Evolutionary conservation across 2,797 vertebrate species (phyloP), one percentile per base, ranked within the genome.

Genomic region (Rhinoraja longicauda): DNA sequence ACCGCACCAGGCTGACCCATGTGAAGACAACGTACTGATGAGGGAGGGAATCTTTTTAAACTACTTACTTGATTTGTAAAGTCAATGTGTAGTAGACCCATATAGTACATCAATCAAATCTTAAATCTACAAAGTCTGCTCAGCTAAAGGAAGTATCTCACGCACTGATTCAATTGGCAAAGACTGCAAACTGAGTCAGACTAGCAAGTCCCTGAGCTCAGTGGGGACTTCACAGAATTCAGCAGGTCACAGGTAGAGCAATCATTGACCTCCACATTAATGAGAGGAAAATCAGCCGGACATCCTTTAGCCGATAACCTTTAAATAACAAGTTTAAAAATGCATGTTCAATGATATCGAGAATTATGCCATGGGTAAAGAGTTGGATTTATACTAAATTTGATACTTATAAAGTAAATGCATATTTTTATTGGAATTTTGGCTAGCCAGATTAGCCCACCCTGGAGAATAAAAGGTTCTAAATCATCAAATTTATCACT

Each of bases 51-150:
- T 64, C 29, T 62, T 62, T 64, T 64, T 32, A 64, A 64, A 88
- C 57, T 32, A 21, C 29, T 86, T 86, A n/a, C 57, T 36, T 64
- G 59, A 88, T 88, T 88, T 88, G 59, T 67, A 21, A 88, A 88
- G n/a, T 67, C 17, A 21, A 62, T 21, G 7, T 88, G 15, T 64
- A 32, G 7, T 24, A 32, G 7, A 88, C 59, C 84, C 29, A 75
- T 75, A 26, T 36, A 9, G 75, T 13, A 77, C 13, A 19, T 88
- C 32, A 88, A 88, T n/a, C 62, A 88, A 64, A 62, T 29, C 4
- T 13, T 86, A 86, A 86, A 64, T 86, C n/a, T n/a, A 15, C 82
- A 32, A 86, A 64, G 59, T 86, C 6, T 62, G n/a, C 59, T 64
- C 62, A 86, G n/a, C 82, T 64, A 62, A 62, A 24, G n/a, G 67